These are phyloP conservation scores for Drosophila niveifrons DNA, from an alignment of 2,888 invertebrate genomes.

Conservation along the genomic window DNA sequence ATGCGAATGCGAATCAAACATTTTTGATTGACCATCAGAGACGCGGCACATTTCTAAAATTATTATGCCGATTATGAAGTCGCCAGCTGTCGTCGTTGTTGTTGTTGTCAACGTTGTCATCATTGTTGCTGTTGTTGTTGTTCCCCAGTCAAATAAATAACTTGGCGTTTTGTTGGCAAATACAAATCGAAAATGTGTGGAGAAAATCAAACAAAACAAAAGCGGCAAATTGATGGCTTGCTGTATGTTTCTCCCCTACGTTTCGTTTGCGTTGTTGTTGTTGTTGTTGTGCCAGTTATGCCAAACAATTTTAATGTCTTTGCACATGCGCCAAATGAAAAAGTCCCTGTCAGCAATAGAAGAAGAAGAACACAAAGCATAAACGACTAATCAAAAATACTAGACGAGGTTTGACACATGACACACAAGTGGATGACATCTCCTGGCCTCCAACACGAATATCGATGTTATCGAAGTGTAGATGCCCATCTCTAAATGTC, in stretches of 20 bases:
- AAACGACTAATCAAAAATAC: background rate
- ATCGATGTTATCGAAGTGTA: no score
- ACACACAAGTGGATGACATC: background rate
- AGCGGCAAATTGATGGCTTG: slow-evolving; percentile 52
- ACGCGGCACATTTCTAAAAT: slow-evolving; percentile 52
- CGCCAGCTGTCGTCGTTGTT: slow-evolving; percentile 25
- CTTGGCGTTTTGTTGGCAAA: slow-evolving; percentile 75
- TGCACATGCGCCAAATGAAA: slow-evolving; percentile 66
- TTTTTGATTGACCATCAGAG: slow-evolving; percentile 41
- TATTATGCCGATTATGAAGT: slow-evolving; percentile 62
- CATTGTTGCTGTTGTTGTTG: slow-evolving; percentile 2
- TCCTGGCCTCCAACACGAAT: background rate
- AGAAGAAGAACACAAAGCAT: slow-evolving; percentile 10
- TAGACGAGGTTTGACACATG: background rate
- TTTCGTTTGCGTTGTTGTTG: slow-evolving; percentile 21
- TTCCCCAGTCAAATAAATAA: slow-evolving; percentile 67
- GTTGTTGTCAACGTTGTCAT: slow-evolving; percentile 23
- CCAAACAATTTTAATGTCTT: slow-evolving; percentile 65
- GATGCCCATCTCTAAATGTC: background rate
- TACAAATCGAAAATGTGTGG: slow-evolving; percentile 47
- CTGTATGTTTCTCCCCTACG: slow-evolving; percentile 2
- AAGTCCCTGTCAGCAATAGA: slow-evolving; percentile 44
- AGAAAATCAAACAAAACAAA: slow-evolving; percentile 60
- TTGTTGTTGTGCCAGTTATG: slow-evolving; percentile 71
- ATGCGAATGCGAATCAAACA: slow-evolving; percentile 17